Base-by-base conservation (phyloP, 2,113 vertebrate genomes). In the Dicrurus megarhynchus region DNA sequence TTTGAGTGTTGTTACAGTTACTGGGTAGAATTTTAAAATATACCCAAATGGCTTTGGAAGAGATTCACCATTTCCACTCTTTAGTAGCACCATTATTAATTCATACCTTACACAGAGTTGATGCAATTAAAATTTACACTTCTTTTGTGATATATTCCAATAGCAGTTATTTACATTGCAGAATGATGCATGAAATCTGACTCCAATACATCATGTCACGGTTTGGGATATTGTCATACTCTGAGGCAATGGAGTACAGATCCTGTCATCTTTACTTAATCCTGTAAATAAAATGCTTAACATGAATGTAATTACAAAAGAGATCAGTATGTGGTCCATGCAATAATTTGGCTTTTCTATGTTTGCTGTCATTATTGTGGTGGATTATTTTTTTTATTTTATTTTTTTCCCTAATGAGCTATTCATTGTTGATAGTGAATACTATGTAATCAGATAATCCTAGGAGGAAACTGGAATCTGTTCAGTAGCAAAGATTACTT, bases 21-120 rank as follows among this genome's bases (percentile, higher is more conserved):
- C 18, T 87, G 49, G 22, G 20, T 68, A 87, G 93, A 94, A 89
- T 91, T 92, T 89, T 32, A 32, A 95, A 90, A 85, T 84, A 61
- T 57, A 55, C 23, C 23, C 30, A 60, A 39, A 73, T 53, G 5
- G 37, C 44, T 93, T 77, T 52, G 68, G 47, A 95, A 73, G 42
- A 83, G 28, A 80, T 56, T 93, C 21, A 55, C 12, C 5, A 37
- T 71, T 92, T 73, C 18, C n/a, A 33, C 9, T 74, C 19, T 74
- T 70, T 49, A 89, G 33, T 57, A 68, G 49, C 32, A 44, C 44
- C 4, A 5, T 60, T 87, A 39, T 71, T 89, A 77, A 84, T 78
- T 63, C 16, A 44, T 46, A 44, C 12, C 26, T 55, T 59, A 75
- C 46, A 70, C 11, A 24, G 37, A 61, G 23, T 49, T 42, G 18